These are phyloP conservation scores for Pardalotus punctatus DNA, from an alignment of 2,113 vertebrate genomes.

Conservation along the genomic window DNA sequence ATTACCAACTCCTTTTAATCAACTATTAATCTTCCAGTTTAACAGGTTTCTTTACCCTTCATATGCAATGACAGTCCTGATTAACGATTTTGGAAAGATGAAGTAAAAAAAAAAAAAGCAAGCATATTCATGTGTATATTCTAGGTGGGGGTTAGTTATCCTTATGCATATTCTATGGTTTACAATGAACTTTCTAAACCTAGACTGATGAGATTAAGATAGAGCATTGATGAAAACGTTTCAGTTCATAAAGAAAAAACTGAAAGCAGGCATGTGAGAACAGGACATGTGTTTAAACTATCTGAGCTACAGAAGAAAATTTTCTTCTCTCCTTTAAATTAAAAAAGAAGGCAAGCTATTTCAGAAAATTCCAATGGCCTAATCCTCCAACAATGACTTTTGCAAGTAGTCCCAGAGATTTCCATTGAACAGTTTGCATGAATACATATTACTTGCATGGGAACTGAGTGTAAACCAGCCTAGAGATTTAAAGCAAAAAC, in stretches of 20 bases:
- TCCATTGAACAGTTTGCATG: background rate
- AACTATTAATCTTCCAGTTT: constrained; percentile 51
- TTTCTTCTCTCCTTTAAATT: background rate
- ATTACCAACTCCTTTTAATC: constrained; percentile 17
- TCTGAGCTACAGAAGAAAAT: background rate
- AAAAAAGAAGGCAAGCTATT: background rate
- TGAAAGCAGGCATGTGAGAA: background rate
- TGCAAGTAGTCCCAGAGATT: background rate
- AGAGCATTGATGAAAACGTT: background rate
- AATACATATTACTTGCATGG: background rate
- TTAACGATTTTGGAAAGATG: background rate
- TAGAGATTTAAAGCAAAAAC: background rate
- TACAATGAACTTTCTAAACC: background rate
- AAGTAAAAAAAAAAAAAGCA: background rate
- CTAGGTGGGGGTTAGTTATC: background rate
- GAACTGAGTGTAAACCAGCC: background rate
- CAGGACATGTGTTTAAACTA: background rate
- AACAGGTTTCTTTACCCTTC: constrained; percentile 40
- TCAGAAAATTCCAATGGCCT: background rate
- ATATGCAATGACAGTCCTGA: background rate
- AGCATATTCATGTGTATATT: background rate
- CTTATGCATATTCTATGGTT: background rate
- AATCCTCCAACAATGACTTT: constrained; percentile 3
- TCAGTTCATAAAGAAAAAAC: background rate
- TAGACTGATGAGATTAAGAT: background rate